Percentiles rank a stretch among this genome's conserved stretches.
Conservation (phyloP, 2,113 vertebrate genomes). For the Mastomys coucha region DNA sequence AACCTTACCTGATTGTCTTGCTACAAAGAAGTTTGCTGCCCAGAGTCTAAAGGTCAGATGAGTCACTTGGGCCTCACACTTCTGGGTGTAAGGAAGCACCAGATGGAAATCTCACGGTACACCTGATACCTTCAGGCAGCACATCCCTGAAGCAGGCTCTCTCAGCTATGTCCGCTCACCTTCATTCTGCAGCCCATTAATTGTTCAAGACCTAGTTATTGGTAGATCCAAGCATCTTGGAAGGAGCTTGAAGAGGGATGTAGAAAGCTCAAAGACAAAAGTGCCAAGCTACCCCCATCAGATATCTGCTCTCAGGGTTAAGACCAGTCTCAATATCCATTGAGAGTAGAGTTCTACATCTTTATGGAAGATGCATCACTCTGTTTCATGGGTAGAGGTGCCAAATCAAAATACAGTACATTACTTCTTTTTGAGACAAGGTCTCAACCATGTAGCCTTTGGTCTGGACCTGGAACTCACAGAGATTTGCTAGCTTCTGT, state of each 20-base stretch:
- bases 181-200: slow-evolving; percentile 47
- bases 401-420: not conserved
- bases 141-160: slow-evolving; percentile 29
- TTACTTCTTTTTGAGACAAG: not conserved
- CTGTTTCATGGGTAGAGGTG: not conserved
- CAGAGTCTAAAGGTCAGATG: slow-evolving; percentile 69
- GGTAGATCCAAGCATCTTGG: not conserved
- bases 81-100: slow-evolving; percentile 74
- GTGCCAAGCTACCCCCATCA: not conserved
- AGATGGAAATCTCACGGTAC: slow-evolving; percentile 74
- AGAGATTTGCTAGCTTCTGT: not conserved
- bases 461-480: not conserved
- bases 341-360: not conserved
- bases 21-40: slow-evolving; percentile 70
- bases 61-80: slow-evolving; percentile 71
- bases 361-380: not conserved
- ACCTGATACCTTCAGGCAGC: slow-evolving; percentile 69
- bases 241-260: not conserved
- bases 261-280: not conserved
- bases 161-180: slow-evolving; percentile 1
- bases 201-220: slow-evolving; percentile 63
- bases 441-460: not conserved
- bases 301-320: not conserved
- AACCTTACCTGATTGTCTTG: slow-evolving; percentile 79
- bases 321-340: slow-evolving; percentile 14